These are phyloP conservation scores for Orientallactaga bullata DNA, from an alignment of 2,113 vertebrate species.

Conservation along the genomic window DNA sequence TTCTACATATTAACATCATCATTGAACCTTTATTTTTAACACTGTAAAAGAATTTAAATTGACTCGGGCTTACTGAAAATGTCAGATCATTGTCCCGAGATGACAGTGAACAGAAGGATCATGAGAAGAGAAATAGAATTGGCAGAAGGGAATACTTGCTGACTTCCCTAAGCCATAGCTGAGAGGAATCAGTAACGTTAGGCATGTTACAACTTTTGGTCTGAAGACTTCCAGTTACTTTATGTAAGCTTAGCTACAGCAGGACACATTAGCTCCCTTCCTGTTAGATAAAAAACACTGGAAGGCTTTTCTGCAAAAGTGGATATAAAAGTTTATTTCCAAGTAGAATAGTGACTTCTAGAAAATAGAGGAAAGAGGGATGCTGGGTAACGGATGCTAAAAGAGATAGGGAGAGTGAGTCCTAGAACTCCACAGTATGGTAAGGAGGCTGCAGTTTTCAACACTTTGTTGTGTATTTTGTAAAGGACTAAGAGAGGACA, in stretches of 20 bases:
- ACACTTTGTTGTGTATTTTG: not conserved
- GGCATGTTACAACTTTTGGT: not conserved
- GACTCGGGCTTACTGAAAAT: slow-evolving; percentile 54
- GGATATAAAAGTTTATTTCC: not conserved
- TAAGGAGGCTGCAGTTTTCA: not conserved
- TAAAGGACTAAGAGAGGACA: not conserved
- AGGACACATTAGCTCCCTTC: not conserved
- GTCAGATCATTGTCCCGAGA: slow-evolving; percentile 46
- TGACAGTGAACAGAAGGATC: slow-evolving; percentile 32
- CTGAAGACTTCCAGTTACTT: slow-evolving; percentile 3
- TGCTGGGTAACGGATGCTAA: not conserved
- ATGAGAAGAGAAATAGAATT: not conserved
- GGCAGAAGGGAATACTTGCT: not conserved
- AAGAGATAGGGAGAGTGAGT: not conserved
- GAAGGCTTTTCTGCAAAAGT: not conserved
- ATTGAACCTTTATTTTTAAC: slow-evolving; percentile 63
- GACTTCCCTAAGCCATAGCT: not conserved
- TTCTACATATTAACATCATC: slow-evolving; percentile 53
- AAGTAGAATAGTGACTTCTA: not conserved
- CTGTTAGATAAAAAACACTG: not conserved
- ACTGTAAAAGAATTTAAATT: slow-evolving; percentile 70
- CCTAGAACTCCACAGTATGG: not conserved
- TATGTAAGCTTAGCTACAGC: not conserved
- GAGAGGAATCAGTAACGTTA: not conserved
- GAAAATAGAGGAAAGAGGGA: too few species aligned